phyloP scores from a whole-genome alignment of 35 echinoderm and acorn worm genomes.

The Amphiura filiformis region DNA sequence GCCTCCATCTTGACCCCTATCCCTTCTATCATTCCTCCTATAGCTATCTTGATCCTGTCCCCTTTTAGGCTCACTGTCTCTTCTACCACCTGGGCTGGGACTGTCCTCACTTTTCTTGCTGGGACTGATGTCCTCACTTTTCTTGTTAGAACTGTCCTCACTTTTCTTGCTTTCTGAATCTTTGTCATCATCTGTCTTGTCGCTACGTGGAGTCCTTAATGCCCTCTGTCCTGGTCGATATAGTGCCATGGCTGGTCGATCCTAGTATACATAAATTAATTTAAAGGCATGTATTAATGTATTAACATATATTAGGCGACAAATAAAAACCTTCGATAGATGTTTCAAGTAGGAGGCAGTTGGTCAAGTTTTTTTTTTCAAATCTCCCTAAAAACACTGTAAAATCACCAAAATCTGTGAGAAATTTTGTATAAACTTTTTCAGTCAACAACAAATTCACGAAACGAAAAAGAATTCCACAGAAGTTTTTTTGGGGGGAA shows the following conservation, averaged over 20 bases:
- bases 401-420: no score
- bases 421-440: no score
- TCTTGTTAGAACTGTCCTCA: not conserved
- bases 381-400: no score
- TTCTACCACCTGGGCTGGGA: not conserved
- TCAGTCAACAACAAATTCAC: no score
- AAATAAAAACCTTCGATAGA: not conserved
- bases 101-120: not conserved
- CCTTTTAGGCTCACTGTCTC: not conserved
- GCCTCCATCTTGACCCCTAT: not conserved
- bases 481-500: no score
- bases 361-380: no score
- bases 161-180: not conserved
- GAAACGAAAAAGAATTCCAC: no score
- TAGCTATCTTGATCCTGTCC: not conserved
- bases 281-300: no score
- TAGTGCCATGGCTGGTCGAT: constrained; percentile 21
- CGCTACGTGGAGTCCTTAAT: not conserved
- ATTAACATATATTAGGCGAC: no score
- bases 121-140: not conserved
- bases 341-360: no score
- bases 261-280: not conserved
- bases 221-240: constrained; percentile 12
- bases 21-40: not conserved
- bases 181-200: not conserved